phyloP scores from a whole-genome alignment of 1,140 invertebrate species.

The Drosophila pachea region DNA sequence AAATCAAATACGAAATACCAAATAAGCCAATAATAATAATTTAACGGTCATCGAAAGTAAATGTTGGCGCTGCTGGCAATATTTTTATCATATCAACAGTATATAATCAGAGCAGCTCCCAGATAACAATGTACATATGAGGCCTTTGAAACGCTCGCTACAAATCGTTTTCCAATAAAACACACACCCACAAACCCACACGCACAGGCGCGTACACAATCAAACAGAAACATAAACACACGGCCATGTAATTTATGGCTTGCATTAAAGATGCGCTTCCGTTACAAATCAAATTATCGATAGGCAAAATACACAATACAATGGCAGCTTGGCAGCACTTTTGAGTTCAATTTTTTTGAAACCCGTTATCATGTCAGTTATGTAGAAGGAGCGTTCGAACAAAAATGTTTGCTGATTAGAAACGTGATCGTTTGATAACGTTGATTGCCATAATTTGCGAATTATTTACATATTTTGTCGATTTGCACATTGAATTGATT shows the following conservation, averaged over 20 bases:
- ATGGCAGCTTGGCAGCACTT: constrained; percentile 36
- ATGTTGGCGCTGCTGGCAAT: constrained; percentile 19
- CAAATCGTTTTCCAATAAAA: constrained; percentile 30
- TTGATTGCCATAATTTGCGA: constrained; percentile 39
- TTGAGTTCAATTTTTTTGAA: constrained; percentile 16
- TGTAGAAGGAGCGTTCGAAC: constrained; percentile 15
- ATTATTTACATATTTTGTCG: constrained; percentile 63
- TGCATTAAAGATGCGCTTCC: constrained; percentile 22
- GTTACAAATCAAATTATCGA: constrained; percentile 41
- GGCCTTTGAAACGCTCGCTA: constrained; percentile 13
- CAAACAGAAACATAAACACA: not conserved
- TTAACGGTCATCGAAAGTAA: constrained; percentile 54
- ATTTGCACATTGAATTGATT: constrained; percentile 56
- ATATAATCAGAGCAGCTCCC: constrained; percentile 56
- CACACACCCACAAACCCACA: not conserved
- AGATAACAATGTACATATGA: constrained; percentile 57
- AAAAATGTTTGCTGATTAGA: constrained; percentile 51
- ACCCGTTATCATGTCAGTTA: constrained; percentile 31
- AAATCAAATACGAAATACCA: constrained; percentile 39
- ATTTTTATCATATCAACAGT: constrained; percentile 58
- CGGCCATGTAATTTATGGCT: constrained; percentile 17
- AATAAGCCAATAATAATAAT: constrained; percentile 72
- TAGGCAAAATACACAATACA: constrained; percentile 1
- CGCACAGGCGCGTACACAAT: not conserved
- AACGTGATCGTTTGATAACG: constrained; percentile 45